These are phyloP conservation scores for Actinemys pallida DNA, from an alignment of 2,113 vertebrate species.

Conservation along the genomic window DNA sequence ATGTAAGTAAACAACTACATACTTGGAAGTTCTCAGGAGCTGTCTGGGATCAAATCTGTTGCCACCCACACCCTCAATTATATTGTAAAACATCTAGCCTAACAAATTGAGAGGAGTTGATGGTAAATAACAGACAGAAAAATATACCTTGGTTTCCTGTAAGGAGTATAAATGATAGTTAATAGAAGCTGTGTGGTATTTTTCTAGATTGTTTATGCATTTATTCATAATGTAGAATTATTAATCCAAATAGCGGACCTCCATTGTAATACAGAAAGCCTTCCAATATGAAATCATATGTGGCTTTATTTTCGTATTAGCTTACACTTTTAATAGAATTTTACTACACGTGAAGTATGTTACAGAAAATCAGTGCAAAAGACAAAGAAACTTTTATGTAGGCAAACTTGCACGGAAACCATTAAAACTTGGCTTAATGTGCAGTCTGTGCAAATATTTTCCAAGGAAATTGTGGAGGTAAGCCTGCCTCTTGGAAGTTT, in stretches of 20 bases:
- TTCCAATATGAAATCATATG: neutral
- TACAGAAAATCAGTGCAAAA: neutral
- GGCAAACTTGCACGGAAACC: neutral
- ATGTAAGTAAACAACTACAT: neutral
- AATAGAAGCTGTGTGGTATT: neutral
- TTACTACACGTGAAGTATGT: neutral
- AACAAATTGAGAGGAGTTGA: neutral
- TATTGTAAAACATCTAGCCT: neutral
- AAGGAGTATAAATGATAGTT: neutral
- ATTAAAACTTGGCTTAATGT: neutral
- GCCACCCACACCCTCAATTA: rapidly evolving
- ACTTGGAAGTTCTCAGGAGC: neutral
- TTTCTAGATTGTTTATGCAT: neutral
- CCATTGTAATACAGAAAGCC: neutral
- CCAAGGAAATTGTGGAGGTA: neutral
- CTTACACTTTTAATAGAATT: neutral
- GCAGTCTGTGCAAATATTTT: neutral
- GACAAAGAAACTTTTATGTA: neutral
- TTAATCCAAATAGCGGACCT: neutral
- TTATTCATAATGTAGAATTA: neutral
- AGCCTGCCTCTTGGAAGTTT: neutral
- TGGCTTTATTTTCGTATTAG: neutral
- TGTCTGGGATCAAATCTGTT: neutral
- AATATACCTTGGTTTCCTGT: neutral
- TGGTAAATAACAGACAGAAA: neutral